These are phyloP conservation scores for Nyctibius bracteatus DNA, from an alignment of 2,113 vertebrate species.

Conservation along the genomic window DNA sequence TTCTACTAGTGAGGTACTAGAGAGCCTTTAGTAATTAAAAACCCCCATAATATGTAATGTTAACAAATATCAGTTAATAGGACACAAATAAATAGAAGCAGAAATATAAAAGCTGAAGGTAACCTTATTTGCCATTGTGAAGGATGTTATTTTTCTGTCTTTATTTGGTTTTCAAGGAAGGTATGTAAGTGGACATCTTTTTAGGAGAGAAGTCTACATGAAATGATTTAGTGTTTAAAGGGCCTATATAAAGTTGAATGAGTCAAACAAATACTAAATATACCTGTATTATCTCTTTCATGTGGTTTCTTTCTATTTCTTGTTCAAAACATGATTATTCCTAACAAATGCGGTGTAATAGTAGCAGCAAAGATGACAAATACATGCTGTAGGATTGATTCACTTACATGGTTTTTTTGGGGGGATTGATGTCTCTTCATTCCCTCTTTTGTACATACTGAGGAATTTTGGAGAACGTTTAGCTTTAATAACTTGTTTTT, in stretches of 20 bases:
- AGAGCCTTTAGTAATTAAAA: neutral
- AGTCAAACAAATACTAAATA: conserved; percentile 3
- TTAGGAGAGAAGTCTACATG: neutral
- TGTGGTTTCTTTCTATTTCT: conserved; percentile 7
- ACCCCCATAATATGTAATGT: neutral
- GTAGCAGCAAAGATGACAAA: neutral
- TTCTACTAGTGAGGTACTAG: neutral
- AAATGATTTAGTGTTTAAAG: neutral
- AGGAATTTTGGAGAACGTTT: neutral
- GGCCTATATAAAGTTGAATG: neutral
- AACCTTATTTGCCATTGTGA: neutral
- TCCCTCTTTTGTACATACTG: neutral
- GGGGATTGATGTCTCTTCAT: neutral
- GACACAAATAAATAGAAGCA: neutral
- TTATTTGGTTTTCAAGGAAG: neutral
- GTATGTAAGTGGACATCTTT: neutral
- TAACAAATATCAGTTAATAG: neutral
- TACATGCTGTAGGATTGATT: neutral
- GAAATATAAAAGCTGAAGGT: neutral
- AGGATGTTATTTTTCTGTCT: neutral
- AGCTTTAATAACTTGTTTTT: neutral
- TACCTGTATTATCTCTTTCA: neutral
- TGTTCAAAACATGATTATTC: neutral
- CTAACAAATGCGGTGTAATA: neutral
- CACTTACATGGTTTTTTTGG: neutral